Percentiles rank a stretch among this genome's conserved stretches.
Evolutionary conservation across 2,797 vertebrate species (phyloP).

Genomic region (Coregonus suidteri): DNA sequence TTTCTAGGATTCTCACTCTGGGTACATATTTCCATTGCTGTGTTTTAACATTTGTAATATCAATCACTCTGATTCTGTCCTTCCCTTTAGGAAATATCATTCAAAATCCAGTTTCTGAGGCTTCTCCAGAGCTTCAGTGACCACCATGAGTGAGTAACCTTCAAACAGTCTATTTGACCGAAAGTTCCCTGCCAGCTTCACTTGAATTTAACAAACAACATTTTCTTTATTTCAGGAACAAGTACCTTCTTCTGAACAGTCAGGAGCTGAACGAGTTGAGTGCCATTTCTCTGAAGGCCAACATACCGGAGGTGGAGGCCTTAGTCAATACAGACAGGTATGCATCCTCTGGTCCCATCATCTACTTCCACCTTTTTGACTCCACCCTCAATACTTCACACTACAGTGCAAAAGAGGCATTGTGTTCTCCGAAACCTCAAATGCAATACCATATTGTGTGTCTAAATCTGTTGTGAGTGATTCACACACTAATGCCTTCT

Average conservation of each 20-base stretch:
- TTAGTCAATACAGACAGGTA: conserved; percentile 90
- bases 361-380: not conserved
- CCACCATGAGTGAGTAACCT: conserved; percentile 91
- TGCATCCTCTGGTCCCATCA: not conserved
- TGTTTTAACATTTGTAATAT: not conserved
- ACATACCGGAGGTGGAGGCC: conserved; percentile 97
- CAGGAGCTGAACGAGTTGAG: conserved; percentile 96
- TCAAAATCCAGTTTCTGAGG: conserved; percentile 98
- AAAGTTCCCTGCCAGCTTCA: not conserved
- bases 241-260: conserved; percentile 94
- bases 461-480: not conserved
- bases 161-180: not conserved
- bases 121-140: conserved; percentile 99
- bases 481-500: not conserved
- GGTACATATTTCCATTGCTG: not conserved
- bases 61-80: not conserved
- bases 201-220: not conserved
- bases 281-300: conserved; percentile 95
- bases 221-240: conserved; percentile 82
- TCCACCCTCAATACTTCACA: not conserved
- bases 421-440: not conserved
- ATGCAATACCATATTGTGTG: not conserved
- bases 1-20: not conserved
- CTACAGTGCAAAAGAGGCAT: too few species aligned
- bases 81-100: conserved; percentile 88